These are phyloP conservation scores for Eublepharis macularius DNA, from an alignment of 2,113 vertebrate genomes.

Conservation along the genomic window DNA sequence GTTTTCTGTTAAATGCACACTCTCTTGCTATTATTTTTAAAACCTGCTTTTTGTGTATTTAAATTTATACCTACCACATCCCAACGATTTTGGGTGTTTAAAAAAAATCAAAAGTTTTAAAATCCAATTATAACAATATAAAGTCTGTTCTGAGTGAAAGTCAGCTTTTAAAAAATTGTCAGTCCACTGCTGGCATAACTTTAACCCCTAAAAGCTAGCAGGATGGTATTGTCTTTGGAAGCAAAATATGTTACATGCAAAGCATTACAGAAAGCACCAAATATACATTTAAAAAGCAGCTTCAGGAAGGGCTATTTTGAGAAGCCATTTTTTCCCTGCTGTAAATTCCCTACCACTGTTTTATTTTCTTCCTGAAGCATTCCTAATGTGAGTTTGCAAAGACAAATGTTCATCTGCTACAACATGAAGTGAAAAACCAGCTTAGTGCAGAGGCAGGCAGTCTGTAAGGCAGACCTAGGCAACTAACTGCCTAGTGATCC, in stretches of 20 bases:
- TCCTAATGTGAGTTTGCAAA: too few relatives aligned
- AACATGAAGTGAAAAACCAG: background rate
- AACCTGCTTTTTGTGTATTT: conserved; percentile 44
- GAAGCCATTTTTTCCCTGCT: background rate
- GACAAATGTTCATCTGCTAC: background rate
- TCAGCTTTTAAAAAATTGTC: background rate
- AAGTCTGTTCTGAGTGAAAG: background rate
- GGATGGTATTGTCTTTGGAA: background rate
- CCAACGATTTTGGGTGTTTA: background rate
- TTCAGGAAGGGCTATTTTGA: background rate
- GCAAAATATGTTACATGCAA: background rate
- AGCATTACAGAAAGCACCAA: background rate
- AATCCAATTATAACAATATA: background rate
- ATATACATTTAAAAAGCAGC: background rate
- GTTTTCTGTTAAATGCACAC: conserved; percentile 5
- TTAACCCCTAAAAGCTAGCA: background rate
- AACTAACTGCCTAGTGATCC: too few relatives aligned
- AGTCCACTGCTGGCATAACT: background rate
- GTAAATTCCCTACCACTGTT: background rate
- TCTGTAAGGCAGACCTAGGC: too few relatives aligned
- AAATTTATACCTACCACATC: background rate
- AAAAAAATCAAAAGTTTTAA: background rate
- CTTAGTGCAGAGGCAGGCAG: background rate
- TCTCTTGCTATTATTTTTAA: conserved; percentile 33
- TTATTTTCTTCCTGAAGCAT: background rate